Conservation (phyloP, 1,140 invertebrate species). For the Brachionus plicatilis region DNA sequence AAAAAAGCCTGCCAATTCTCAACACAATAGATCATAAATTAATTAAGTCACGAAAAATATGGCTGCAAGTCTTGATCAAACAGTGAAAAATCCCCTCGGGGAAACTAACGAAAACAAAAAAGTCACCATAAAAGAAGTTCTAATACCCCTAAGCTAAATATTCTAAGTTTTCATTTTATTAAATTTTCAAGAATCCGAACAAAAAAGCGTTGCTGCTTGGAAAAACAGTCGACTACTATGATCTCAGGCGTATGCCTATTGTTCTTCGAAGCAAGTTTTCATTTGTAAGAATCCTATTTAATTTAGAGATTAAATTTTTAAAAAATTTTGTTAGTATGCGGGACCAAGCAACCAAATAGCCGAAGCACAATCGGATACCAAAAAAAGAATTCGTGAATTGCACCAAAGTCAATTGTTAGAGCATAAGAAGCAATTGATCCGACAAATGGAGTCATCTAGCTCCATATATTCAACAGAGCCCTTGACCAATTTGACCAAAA, state of each 20-base stretch:
- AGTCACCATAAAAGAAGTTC: slow-evolving; percentile 6
- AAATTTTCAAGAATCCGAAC: slow-evolving; percentile 8
- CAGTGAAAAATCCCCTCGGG: neutral
- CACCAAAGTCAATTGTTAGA: neutral
- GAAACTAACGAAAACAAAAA: slow-evolving; percentile 7
- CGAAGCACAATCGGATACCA: neutral
- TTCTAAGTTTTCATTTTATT: slow-evolving; percentile 13
- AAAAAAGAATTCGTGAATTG: neutral
- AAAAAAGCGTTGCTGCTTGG: neutral
- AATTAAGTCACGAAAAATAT: neutral
- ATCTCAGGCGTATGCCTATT: neutral
- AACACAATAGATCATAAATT: neutral
- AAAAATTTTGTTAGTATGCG: neutral
- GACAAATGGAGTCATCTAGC: neutral
- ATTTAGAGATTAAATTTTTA: neutral
- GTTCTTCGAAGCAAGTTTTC: neutral
- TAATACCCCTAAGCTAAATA: neutral
- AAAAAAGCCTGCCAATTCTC: neutral
- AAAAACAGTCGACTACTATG: slow-evolving; percentile 6
- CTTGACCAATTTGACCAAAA: neutral
- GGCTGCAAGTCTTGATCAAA: slow-evolving; percentile 12
- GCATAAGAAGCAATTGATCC: neutral
- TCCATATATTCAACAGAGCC: neutral
- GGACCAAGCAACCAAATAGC: neutral
- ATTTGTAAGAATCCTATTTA: neutral